These are phyloP conservation scores for Motacilla tschutschensis DNA, from an alignment of 2,113 vertebrate genomes.

Conservation along the genomic window DNA sequence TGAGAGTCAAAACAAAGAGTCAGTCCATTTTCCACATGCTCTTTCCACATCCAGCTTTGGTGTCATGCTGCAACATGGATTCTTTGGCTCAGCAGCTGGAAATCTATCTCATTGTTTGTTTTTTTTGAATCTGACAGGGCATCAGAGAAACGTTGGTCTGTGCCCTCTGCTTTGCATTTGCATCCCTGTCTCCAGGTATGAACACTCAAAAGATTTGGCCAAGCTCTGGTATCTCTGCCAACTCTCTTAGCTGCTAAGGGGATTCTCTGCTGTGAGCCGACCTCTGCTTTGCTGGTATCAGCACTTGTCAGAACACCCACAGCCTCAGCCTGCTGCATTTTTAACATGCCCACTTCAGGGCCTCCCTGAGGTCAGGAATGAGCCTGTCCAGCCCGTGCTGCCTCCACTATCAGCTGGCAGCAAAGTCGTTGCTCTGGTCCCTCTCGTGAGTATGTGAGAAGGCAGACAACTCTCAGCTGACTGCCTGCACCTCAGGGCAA, in stretches of 20 bases:
- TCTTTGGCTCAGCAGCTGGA: neutral
- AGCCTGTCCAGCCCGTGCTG: neutral
- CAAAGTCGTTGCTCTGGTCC: neutral
- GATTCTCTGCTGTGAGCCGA: neutral
- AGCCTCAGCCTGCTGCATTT: neutral
- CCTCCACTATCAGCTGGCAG: neutral
- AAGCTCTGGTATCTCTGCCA: neutral
- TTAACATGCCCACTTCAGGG: neutral
- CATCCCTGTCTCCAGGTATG: neutral
- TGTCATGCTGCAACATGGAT: neutral
- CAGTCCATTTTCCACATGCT: neutral
- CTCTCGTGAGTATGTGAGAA: neutral
- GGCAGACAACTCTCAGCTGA: neutral
- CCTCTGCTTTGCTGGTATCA: neutral
- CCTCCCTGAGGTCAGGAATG: neutral
- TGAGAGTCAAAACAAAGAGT: conserved; percentile 46
- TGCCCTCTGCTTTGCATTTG: neutral
- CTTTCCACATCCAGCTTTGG: neutral
- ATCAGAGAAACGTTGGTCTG: neutral
- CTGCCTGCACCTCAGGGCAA: neutral
- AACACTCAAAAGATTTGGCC: neutral
- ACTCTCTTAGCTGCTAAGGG: neutral
- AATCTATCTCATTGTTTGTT: neutral
- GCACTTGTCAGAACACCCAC: neutral
- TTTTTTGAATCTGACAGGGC: neutral